These are phyloP conservation scores for Diabrotica virgifera DNA, from an alignment of 1,140 invertebrate genomes.

Conservation along the genomic window DNA sequence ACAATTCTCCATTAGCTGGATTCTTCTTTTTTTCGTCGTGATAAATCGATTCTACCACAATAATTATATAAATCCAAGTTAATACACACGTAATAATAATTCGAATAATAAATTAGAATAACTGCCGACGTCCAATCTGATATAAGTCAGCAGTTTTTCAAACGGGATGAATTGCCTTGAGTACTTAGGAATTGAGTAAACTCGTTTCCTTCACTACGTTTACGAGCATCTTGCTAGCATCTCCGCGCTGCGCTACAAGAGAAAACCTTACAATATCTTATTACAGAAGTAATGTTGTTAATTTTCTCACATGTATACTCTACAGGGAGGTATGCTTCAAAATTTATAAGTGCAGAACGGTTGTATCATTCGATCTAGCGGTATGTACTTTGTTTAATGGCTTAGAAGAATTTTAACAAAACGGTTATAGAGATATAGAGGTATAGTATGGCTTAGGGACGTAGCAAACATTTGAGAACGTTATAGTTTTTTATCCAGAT, in stretches of 20 bases:
- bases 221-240: slow-evolving; percentile 25
- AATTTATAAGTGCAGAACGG: no score
- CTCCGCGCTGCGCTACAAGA: slow-evolving; percentile 13
- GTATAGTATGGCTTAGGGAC: no score
- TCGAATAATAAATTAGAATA: slow-evolving; percentile 21
- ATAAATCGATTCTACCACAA: no score
- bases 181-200: slow-evolving; percentile 24
- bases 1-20: no score
- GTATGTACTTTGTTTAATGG: no score
- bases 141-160: slow-evolving; percentile 22
- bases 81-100: slow-evolving; percentile 17
- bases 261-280: slow-evolving; percentile 28
- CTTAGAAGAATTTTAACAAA: no score
- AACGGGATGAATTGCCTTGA: slow-evolving; percentile 23
- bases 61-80: no score
- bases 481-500: no score
- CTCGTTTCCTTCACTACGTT: slow-evolving; percentile 24
- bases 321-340: slow-evolving; percentile 9
- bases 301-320: slow-evolving; percentile 27
- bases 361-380: no score
- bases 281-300: slow-evolving; percentile 32
- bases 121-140: slow-evolving; percentile 15
- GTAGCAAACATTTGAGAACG: no score
- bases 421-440: no score
- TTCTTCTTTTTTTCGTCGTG: no score